Evolutionary conservation across 2,113 vertebrate genomes (phyloP), one percentile per base, ranked within the genome.

Genomic region (Ceratotherium simum): DNA sequence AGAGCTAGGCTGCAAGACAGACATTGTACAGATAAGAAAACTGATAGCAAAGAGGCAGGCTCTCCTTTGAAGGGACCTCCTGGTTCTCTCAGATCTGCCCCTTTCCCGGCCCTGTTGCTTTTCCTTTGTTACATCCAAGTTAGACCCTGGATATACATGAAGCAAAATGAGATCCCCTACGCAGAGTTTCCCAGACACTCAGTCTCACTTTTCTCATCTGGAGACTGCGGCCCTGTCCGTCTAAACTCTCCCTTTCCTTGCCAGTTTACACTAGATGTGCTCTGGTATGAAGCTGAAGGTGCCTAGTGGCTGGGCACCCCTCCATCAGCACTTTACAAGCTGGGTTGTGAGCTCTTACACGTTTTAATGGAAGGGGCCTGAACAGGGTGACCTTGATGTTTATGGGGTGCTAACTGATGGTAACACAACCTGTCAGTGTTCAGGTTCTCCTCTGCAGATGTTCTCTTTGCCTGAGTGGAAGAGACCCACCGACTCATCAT

Each of bases 321-420:
- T 90, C 12, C 54, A 54, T 10, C 21, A 73, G 92, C 23, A 82
- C 93, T 97, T 96, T 91, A 85, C 36, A 96, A 96, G 81, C 94
- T 0, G 51, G 94, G 0, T 5, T 97, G 90, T 95, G 82, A 97
- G 92, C 0, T 60, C 58, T 96, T 82, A 89, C 76, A 96, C 85
- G 48, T 95, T 98, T 96, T 96, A 98, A 98, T 67, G 92, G 85
- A 70, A 83, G 97, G 93, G 69, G 62, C 78, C 98, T 97, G 97
- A 98, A 96, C 29, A 88, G 88, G 88, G 87, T 31, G 96, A 98
- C 95, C 97, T 97, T 93, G 94, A 98, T 96, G 94, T 98, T 98
- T 98, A 95, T 83, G 95, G 73, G 95, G 90, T 88, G 95, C 90
- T 97, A 79, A 95, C 73, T 97, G 90, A 98, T 79, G 97, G 80